Conservation (phyloP, 1,140 invertebrate genomes). For the Drosophila kurseongensis region DNA sequence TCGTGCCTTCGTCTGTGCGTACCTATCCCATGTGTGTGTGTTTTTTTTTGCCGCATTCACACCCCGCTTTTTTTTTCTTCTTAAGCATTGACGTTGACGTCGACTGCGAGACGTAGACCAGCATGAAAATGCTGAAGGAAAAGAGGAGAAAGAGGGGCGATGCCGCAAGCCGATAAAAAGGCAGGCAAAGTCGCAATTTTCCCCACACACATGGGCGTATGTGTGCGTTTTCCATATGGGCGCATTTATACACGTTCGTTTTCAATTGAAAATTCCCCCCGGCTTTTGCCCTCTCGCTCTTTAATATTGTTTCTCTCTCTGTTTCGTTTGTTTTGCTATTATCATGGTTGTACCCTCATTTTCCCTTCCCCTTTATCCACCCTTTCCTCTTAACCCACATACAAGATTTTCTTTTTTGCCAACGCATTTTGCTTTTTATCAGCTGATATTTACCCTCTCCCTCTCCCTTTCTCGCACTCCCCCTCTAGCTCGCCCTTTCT, state of each 20-base stretch:
- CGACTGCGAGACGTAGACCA: slow-evolving; percentile 43
- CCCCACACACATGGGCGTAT: slow-evolving; percentile 16
- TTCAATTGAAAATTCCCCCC: slow-evolving; percentile 71
- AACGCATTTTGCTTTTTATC: slow-evolving; percentile 58
- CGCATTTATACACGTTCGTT: slow-evolving; percentile 76
- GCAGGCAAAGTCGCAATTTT: slow-evolving; percentile 62
- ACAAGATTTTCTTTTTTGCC: slow-evolving; percentile 45
- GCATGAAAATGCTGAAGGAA: slow-evolving; percentile 62
- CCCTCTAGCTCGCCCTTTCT: slow-evolving; percentile 4
- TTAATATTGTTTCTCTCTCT: slow-evolving; percentile 29
- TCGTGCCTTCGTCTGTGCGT: not conserved
- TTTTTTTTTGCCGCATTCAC: slow-evolving; percentile 64
- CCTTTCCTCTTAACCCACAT: slow-evolving; percentile 15
- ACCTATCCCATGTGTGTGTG: slow-evolving; percentile 25
- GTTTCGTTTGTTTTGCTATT: slow-evolving; percentile 69
- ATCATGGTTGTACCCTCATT: slow-evolving; percentile 51
- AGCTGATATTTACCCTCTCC: slow-evolving; percentile 40
- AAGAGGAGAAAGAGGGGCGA: slow-evolving; percentile 22
- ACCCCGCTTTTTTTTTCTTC: slow-evolving; percentile 34
- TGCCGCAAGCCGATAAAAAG: slow-evolving; percentile 58
- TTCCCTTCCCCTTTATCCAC: not conserved
- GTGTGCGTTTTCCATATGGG: slow-evolving; percentile 74
- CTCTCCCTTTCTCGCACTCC: not conserved
- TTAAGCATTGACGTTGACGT: slow-evolving; percentile 27
- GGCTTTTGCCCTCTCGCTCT: slow-evolving; percentile 23